Conservation (phyloP, 1,140 invertebrate species). For the Eriosoma lanigerum region DNA sequence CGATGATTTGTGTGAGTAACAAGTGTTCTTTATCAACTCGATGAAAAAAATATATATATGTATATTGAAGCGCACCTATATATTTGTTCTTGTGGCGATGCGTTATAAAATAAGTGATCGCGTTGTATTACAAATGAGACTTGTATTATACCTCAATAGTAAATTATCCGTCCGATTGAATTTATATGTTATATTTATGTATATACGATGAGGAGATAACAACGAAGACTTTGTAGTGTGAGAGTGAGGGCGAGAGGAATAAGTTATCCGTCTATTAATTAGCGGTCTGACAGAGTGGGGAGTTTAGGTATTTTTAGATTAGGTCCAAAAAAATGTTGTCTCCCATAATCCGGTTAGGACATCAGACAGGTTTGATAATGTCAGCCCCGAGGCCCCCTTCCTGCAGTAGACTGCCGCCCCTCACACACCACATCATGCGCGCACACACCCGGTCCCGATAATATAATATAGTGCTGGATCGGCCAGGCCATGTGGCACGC, state of each 20-base stretch:
- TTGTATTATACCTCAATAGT: constrained; percentile 8
- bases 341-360: constrained; percentile 50
- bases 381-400: constrained; percentile 39
- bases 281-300: background rate
- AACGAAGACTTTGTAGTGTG: background rate
- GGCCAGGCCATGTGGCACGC: background rate
- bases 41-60: background rate
- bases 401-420: background rate
- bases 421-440: background rate
- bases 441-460: background rate
- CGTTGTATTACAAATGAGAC: background rate
- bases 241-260: background rate
- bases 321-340: constrained; percentile 45
- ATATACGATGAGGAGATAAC: background rate
- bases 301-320: constrained; percentile 41
- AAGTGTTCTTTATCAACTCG: too few relatives aligned
- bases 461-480: too few relatives aligned
- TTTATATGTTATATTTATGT: background rate
- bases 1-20: too few relatives aligned
- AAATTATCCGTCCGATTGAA: background rate
- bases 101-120: background rate
- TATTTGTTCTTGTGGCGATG: too few relatives aligned
- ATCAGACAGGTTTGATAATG: constrained; percentile 51
- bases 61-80: background rate
- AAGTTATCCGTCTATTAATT: constrained; percentile 36